A percentile compares a stretch with the other conserved stretches of the same genome.
Evolutionary conservation across 2,888 invertebrate species (phyloP).

Genomic region (Labia minor): DNA sequence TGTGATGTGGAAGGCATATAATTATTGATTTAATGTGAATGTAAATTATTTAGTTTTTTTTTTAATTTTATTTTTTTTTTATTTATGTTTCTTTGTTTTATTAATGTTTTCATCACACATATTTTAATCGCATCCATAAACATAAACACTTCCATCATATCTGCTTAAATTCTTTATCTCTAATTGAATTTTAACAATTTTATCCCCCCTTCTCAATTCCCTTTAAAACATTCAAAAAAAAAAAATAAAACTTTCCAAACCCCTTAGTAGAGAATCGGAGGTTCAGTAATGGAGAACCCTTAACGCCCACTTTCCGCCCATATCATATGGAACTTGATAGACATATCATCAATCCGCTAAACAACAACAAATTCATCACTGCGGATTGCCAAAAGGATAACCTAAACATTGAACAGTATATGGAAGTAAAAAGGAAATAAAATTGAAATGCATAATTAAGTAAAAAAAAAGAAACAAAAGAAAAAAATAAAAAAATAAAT

Average conservation of each 20-base stretch:
- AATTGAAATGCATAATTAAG: no score
- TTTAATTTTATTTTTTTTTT: no score
- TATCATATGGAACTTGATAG: constrained; percentile 2
- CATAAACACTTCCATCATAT: no score
- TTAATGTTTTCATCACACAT: no score
- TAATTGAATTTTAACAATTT: no score
- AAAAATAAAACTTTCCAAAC: not conserved
- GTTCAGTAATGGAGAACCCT: constrained; percentile 13
- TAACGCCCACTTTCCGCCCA: constrained; percentile 1
- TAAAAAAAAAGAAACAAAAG: not conserved
- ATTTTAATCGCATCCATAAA: no score
- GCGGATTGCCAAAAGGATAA: not conserved
- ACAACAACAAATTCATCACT: not conserved
- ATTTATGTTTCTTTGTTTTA: no score
- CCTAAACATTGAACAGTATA: not conserved
- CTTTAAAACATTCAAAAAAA: no score
- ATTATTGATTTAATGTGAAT: no score
- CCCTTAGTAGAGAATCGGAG: constrained; percentile 3
- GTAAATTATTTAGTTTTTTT: no score
- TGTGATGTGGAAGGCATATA: not conserved
- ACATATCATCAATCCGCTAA: constrained; percentile 1
- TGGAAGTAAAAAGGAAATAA: not conserved
- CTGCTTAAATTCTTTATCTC: no score
- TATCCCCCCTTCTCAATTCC: no score
- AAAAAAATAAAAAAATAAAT: not conserved